Percentiles rank a stretch among this genome's conserved stretches.
Conservation (phyloP, 1,140 invertebrate species). For the Magallana angulata region DNA sequence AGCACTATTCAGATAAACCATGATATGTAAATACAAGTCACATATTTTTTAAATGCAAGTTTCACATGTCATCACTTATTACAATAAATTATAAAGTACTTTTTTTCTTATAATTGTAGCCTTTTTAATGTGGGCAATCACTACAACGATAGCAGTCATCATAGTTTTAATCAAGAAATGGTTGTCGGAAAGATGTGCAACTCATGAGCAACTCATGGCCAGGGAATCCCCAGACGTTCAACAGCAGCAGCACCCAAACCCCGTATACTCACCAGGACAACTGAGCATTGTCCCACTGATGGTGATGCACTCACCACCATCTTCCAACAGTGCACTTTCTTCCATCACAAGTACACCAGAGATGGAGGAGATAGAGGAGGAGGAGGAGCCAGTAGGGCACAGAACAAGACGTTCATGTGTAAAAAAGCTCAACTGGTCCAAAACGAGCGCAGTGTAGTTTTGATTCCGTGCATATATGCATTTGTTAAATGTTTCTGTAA, state of each 20-base stretch:
- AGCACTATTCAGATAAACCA: not conserved
- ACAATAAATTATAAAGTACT: not conserved
- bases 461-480: too few relatives aligned
- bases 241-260: not conserved
- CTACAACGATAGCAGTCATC: not conserved
- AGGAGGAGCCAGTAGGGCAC: not conserved
- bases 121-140: not conserved
- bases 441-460: not conserved
- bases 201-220: not conserved
- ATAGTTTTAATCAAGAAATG: not conserved
- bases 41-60: not conserved
- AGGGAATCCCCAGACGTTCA: not conserved
- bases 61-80: not conserved
- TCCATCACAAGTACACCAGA: not conserved
- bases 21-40: not conserved
- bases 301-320: not conserved
- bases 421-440: not conserved
- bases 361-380: not conserved
- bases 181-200: not conserved
- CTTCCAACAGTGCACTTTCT: not conserved
- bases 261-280: not conserved
- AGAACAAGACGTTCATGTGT: not conserved
- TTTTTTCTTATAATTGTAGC: constrained; percentile 6
- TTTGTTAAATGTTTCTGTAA: too few relatives aligned
- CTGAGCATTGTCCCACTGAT: not conserved